phyloP scores from a whole-genome alignment of 2,888 invertebrate genomes.

The Meghimatium bilineatum region DNA sequence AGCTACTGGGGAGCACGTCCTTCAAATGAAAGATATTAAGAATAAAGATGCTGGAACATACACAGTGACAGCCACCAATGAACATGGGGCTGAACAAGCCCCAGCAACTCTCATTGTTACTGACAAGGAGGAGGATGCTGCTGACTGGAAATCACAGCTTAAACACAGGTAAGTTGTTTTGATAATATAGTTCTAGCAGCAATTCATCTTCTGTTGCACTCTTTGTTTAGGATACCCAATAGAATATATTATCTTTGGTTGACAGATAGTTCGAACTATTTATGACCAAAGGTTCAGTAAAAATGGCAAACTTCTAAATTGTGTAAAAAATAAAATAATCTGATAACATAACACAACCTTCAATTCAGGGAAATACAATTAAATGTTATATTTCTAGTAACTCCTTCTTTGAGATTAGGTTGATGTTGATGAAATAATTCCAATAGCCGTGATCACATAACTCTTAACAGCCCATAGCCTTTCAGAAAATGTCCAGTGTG shows the following conservation, averaged over 20 bases:
- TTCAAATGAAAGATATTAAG: constrained; percentile 72
- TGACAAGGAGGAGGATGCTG: constrained; percentile 73
- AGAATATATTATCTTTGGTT: neutral
- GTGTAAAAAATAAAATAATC: too few species aligned
- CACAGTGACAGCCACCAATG: constrained; percentile 74
- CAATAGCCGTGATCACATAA: too few species aligned
- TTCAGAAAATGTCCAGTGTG: too few species aligned
- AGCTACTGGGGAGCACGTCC: constrained; percentile 67
- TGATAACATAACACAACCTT: too few species aligned
- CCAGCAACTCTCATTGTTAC: constrained; percentile 77
- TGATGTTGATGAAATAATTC: too few species aligned
- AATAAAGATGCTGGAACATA: constrained; percentile 76
- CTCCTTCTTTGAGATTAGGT: too few species aligned
- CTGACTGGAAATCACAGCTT: constrained; percentile 74
- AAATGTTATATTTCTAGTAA: too few species aligned
- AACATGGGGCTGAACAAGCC: constrained; percentile 73
- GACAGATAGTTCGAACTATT: too few species aligned
- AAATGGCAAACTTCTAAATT: too few species aligned
- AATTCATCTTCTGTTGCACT: neutral
- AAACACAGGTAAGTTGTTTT: constrained; percentile 67
- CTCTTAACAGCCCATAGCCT: too few species aligned
- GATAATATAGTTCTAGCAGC: neutral
- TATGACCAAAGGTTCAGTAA: too few species aligned
- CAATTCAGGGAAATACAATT: too few species aligned
- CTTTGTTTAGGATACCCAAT: neutral